Evolutionary conservation across 2,888 invertebrate genomes (phyloP).

Genomic region (Mamestra brassicae): DNA sequence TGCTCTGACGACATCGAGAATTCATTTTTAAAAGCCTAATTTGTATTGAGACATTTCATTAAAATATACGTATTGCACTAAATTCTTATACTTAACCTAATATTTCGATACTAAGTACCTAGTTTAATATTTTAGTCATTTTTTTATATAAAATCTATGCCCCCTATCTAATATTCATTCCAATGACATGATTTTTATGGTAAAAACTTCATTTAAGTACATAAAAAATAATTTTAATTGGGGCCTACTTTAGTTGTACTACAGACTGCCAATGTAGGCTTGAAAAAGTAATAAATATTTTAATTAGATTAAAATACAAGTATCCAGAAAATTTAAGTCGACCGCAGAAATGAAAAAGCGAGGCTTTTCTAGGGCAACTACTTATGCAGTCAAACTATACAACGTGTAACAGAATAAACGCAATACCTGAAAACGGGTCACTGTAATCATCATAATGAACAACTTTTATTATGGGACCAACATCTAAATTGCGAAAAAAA

Average conservation of each 20-base stretch:
- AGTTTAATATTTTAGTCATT: constrained; percentile 42
- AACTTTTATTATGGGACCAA: no score
- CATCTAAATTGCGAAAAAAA: no score
- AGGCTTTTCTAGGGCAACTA: neutral
- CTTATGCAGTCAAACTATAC: no score
- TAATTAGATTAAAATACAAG: neutral
- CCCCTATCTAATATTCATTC: constrained; percentile 66
- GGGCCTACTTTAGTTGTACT: constrained; percentile 42
- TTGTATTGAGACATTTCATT: neutral
- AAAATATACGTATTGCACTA: constrained; percentile 69
- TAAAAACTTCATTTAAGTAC: constrained; percentile 56
- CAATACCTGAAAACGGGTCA: no score
- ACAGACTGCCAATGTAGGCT: constrained; percentile 7
- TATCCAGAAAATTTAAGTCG: neutral
- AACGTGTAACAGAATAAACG: no score
- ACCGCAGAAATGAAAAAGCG: neutral
- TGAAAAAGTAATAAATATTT: constrained; percentile 2
- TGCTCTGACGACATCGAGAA: neutral
- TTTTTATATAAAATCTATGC: constrained; percentile 73
- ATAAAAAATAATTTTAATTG: constrained; percentile 29
- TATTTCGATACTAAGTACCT: constrained; percentile 54
- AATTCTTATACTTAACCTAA: constrained; percentile 36
- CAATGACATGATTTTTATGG: constrained; percentile 66
- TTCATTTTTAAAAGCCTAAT: constrained; percentile 11
- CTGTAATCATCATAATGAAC: no score